A percentile compares a stretch with the other conserved stretches of the same genome.
Conservation (phyloP, 2,888 invertebrate species). For the Clistopyga incitator region DNA sequence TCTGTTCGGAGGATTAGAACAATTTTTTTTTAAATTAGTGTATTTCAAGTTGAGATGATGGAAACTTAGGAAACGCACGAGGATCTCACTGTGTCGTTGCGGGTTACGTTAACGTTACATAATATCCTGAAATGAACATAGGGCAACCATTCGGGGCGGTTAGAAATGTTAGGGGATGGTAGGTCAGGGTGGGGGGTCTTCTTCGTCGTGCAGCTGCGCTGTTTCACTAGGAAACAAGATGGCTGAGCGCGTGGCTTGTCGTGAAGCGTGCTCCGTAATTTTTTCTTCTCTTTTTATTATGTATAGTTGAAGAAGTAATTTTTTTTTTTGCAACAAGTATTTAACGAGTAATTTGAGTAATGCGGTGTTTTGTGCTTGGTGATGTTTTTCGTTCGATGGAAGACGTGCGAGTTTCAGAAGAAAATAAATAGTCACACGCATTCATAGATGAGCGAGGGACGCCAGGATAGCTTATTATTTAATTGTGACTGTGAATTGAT, state of each 20-base stretch:
- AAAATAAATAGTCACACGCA: conserved; percentile 15
- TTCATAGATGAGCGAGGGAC: neutral
- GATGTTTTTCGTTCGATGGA: conserved; percentile 25
- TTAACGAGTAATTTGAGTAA: conserved; percentile 20
- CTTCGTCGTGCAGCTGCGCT: conserved; percentile 78
- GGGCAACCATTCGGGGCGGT: conserved; percentile 73
- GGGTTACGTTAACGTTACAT: conserved; percentile 21
- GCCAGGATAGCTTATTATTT: conserved; percentile 8
- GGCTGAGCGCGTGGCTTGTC: conserved; percentile 77
- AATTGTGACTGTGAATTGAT: conserved; percentile 41
- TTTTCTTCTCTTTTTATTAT: conserved; percentile 47
- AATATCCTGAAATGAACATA: conserved; percentile 30
- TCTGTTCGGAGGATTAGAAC: too few relatives aligned
- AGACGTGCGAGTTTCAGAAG: conserved; percentile 2
- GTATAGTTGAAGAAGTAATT: conserved; percentile 12
- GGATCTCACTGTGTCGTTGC: conserved; percentile 33
- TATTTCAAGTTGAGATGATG: neutral
- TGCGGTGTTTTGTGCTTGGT: conserved; percentile 34
- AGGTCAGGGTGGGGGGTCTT: conserved; percentile 69
- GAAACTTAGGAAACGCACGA: conserved; percentile 10
- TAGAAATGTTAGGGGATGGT: conserved; percentile 73
- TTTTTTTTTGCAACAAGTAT: conserved; percentile 12
- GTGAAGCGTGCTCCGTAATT: conserved; percentile 68
- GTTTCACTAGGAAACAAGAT: conserved; percentile 79
- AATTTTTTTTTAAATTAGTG: neutral